Percentiles rank a stretch among this genome's conserved stretches.
Evolutionary conservation across 2,888 invertebrate genomes (phyloP).

Genomic region (Heliconius ethilla): DNA sequence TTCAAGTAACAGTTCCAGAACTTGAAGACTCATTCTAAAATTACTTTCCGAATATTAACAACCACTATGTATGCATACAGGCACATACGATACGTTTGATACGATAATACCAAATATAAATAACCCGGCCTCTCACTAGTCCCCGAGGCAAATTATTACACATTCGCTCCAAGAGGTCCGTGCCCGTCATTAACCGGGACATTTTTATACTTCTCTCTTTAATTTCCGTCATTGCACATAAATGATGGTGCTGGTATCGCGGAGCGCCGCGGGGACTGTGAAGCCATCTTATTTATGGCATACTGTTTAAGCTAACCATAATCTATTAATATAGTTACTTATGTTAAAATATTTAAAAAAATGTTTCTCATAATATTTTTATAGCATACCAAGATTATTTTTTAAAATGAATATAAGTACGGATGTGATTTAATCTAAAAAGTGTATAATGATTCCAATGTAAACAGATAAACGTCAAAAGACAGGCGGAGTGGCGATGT

Average conservation of each 20-base stretch:
- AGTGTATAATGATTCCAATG: slow-evolving; percentile 33
- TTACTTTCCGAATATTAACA: background rate
- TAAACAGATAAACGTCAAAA: slow-evolving; percentile 38
- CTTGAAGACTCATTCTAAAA: background rate
- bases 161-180: slow-evolving; percentile 77
- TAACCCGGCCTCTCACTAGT: slow-evolving; percentile 50
- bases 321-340: slow-evolving; percentile 21
- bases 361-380: background rate
- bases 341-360: slow-evolving; percentile 10
- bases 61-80: background rate
- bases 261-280: slow-evolving; percentile 66
- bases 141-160: slow-evolving; percentile 78
- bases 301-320: slow-evolving; percentile 48
- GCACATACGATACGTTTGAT: background rate
- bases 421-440: slow-evolving; percentile 25
- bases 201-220: slow-evolving; percentile 80
- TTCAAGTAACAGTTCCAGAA: background rate
- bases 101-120: slow-evolving; percentile 40
- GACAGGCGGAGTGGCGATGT: slow-evolving; percentile 60
- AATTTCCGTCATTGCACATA: slow-evolving; percentile 77
- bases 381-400: background rate
- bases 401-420: background rate
- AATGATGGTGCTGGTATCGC: slow-evolving; percentile 75
- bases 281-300: slow-evolving; percentile 35
- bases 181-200: slow-evolving; percentile 75